Conservation (phyloP, 2,113 vertebrate genomes). For the Gyps fulvus region DNA sequence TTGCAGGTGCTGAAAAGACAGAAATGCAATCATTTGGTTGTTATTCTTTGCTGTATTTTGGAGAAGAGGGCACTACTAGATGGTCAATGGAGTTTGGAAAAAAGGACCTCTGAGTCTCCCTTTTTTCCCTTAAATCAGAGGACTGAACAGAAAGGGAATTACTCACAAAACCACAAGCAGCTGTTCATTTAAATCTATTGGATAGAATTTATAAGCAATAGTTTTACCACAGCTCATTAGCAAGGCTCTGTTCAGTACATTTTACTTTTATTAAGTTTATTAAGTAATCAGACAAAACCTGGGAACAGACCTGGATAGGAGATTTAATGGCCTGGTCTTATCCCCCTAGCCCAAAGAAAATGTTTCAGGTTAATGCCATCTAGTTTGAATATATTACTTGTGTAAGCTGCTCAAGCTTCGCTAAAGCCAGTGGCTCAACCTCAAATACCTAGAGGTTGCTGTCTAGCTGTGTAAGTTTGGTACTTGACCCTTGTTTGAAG, state of each 20-base stretch:
- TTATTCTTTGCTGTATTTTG: background rate
- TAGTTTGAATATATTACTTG: background rate
- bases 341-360: background rate
- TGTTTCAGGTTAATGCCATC: background rate
- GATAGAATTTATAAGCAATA: background rate
- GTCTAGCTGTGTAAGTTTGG: background rate
- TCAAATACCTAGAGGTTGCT: background rate
- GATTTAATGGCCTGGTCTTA: background rate
- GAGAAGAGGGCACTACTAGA: background rate
- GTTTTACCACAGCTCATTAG: slow-evolving; percentile 23
- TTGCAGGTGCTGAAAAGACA: background rate
- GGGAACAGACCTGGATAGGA: background rate
- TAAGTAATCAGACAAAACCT: background rate
- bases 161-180: background rate
- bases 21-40: too few relatives aligned
- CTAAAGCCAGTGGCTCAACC: background rate
- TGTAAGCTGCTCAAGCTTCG: background rate
- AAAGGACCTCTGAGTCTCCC: background rate
- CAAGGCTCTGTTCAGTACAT: slow-evolving; percentile 19
- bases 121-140: background rate
- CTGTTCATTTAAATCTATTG: background rate
- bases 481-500: background rate
- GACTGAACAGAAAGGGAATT: background rate
- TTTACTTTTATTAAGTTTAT: slow-evolving; percentile 34
- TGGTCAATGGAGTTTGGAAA: background rate